Conservation (phyloP, 2,113 vertebrate species). For the Camelus dromedarius region DNA sequence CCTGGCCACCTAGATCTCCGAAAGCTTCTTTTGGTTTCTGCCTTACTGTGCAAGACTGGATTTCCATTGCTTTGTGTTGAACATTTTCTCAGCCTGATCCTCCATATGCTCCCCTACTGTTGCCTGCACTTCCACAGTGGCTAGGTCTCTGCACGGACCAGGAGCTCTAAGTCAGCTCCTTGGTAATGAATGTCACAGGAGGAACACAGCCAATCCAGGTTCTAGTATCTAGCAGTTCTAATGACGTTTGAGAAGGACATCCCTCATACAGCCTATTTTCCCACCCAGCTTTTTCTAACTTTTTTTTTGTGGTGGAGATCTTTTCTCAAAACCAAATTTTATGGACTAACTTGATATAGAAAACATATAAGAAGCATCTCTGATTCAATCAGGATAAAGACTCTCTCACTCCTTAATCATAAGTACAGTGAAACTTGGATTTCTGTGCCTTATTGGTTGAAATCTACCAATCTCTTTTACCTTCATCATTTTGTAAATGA, state of each 20-base stretch:
- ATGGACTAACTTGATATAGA: neutral
- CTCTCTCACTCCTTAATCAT: neutral
- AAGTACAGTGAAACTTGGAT: neutral
- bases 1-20: neutral
- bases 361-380: neutral
- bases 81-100: neutral
- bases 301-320: neutral
- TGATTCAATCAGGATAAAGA: neutral
- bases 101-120: rapidly evolving
- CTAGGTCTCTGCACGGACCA: neutral
- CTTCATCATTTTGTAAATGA: neutral
- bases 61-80: rapidly evolving
- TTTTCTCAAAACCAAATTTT: neutral
- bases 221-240: neutral
- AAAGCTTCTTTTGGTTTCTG: neutral
- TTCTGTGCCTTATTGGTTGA: neutral
- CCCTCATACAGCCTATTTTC: neutral
- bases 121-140: rapidly evolving
- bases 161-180: neutral
- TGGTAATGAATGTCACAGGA: neutral
- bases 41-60: neutral
- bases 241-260: rapidly evolving
- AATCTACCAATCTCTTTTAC: neutral
- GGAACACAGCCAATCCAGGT: rapidly evolving
- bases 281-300: neutral